These are phyloP conservation scores for Pagrus major DNA, from an alignment of 2,113 vertebrate genomes.

Conservation along the genomic window DNA sequence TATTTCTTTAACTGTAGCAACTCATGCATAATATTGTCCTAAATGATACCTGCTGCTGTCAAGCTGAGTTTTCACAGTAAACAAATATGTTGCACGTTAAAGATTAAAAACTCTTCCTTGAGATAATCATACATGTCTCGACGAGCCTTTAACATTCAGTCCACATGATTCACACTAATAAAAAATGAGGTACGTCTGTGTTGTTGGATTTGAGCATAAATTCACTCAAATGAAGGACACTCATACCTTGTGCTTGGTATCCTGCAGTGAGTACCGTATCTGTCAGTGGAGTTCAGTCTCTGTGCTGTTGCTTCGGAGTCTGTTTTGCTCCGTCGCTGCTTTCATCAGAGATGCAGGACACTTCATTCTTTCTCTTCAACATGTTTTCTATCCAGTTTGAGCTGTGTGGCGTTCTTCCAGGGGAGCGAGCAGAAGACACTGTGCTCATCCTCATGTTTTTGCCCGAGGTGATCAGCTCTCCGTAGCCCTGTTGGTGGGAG, in stretches of 20 bases:
- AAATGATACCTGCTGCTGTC: constrained; percentile 8
- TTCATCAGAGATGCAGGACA: constrained; percentile 68
- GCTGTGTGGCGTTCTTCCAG: constrained; percentile 68
- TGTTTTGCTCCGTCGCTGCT: constrained; percentile 40
- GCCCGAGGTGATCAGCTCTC: constrained; percentile 89
- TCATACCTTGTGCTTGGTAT: constrained; percentile 51
- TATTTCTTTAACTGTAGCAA: constrained; percentile 19
- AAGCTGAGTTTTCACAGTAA: neutral
- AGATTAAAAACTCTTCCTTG: neutral
- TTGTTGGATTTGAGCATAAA: constrained; percentile 26
- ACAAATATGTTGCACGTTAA: neutral
- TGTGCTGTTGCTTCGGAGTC: constrained; percentile 20
- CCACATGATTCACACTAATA: neutral
- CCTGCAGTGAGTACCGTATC: neutral
- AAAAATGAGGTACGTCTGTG: constrained; percentile 44
- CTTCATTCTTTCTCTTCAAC: constrained; percentile 71
- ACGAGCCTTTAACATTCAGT: constrained; percentile 14
- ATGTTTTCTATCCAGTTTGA: constrained; percentile 81
- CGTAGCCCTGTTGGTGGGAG: constrained; percentile 89
- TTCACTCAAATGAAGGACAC: constrained; percentile 34
- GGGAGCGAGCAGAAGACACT: constrained; percentile 66
- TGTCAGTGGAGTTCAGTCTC: constrained; percentile 17
- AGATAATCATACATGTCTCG: neutral
- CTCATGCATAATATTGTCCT: constrained; percentile 16
- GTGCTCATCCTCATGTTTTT: constrained; percentile 86